These are phyloP conservation scores for Bagarius yarrelli DNA, from an alignment of 2,113 vertebrate species.

Conservation along the genomic window DNA sequence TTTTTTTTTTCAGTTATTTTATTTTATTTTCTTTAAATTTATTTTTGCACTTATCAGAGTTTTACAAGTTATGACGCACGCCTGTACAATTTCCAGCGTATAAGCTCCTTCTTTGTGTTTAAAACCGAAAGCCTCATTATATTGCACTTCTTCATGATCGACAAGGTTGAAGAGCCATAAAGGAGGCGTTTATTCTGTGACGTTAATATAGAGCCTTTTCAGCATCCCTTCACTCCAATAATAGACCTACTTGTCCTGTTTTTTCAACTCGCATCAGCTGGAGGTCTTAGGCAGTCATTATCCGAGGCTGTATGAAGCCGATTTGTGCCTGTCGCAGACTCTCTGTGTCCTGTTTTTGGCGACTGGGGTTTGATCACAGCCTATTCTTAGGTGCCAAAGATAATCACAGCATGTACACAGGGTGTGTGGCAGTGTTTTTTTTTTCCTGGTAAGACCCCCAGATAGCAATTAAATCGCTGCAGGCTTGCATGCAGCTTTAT, in stretches of 20 bases:
- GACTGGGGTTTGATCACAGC: constrained; percentile 68
- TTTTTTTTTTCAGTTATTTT: not conserved
- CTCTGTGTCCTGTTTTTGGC: constrained; percentile 64
- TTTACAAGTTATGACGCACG: constrained; percentile 15
- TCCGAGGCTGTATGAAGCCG: constrained; percentile 68
- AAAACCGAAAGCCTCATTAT: constrained; percentile 31
- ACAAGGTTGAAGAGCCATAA: constrained; percentile 42
- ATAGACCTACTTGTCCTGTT: constrained; percentile 57
- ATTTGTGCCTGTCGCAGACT: constrained; percentile 69
- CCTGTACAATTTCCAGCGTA: constrained; percentile 1
- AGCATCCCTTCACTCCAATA: constrained; percentile 40
- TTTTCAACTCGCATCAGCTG: constrained; percentile 64
- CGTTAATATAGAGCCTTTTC: constrained; percentile 37
- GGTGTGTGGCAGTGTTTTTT: constrained; percentile 7
- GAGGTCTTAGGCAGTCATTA: constrained; percentile 71
- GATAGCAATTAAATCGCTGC: constrained; percentile 39
- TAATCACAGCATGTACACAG: constrained; percentile 47
- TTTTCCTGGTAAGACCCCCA: constrained; percentile 39
- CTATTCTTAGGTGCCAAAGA: constrained; percentile 65
- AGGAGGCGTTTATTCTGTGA: constrained; percentile 37
- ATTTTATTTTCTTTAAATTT: not conserved
- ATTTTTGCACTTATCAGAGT: not conserved
- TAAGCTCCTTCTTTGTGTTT: constrained; percentile 34
- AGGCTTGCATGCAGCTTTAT: constrained; percentile 27
- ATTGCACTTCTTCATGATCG: constrained; percentile 11